phyloP scores from a whole-genome alignment of 2,113 vertebrate genomes.

The Dasyornis broadbenti region DNA sequence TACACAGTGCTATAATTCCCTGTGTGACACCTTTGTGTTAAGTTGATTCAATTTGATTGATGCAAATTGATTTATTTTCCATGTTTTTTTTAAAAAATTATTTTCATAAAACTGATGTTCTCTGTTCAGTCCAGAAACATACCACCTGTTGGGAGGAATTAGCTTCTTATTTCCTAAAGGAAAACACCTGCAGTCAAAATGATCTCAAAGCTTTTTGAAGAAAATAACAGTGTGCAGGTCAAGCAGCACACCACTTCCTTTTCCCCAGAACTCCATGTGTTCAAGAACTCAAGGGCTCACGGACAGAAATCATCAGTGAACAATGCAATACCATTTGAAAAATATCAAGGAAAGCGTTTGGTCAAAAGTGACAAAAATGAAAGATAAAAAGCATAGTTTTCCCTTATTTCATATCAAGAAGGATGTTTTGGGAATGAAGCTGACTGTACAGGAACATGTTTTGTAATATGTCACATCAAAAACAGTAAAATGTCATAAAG shows the following conservation, averaged over 20 bases:
- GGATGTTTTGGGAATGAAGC: not conserved
- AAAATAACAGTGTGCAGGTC: not conserved
- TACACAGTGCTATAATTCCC: not conserved
- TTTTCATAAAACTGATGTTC: not conserved
- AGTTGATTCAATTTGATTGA: not conserved
- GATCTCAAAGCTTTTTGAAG: not conserved
- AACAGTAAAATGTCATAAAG: slow-evolving; percentile 17
- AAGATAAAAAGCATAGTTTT: not conserved
- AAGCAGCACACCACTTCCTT: not conserved
- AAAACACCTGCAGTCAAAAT: not conserved
- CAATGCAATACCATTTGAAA: not conserved
- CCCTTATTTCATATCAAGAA: not conserved
- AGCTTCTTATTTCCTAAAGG: not conserved
- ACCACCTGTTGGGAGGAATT: not conserved
- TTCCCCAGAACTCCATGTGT: not conserved
- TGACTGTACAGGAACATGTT: not conserved
- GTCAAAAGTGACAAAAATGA: not conserved
- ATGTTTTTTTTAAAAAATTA: not conserved
- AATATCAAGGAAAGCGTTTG: not conserved
- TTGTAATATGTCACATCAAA: slow-evolving; percentile 33
- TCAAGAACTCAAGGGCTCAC: not conserved
- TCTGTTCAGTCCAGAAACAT: not conserved
- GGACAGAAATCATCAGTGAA: not conserved
- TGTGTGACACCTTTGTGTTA: not conserved
- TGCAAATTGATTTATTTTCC: not conserved